These are phyloP conservation scores for Onychostoma macrolepis DNA, from an alignment of 2,113 vertebrate genomes.

Conservation along the genomic window DNA sequence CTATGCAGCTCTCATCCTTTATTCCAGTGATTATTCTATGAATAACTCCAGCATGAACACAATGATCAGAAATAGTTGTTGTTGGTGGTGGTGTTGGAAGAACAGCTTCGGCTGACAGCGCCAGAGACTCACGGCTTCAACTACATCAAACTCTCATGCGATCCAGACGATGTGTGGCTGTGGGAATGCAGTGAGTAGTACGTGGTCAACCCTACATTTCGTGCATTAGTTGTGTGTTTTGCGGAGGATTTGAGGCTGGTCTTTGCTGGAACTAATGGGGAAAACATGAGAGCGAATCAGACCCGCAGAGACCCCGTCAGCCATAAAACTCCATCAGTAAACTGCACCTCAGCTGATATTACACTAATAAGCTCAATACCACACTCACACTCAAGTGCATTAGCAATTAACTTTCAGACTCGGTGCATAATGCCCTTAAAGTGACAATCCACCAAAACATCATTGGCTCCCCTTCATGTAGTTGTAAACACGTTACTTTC, in stretches of 20 bases:
- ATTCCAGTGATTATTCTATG: background rate
- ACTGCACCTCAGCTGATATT: background rate
- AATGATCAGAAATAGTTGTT: conserved; percentile 48
- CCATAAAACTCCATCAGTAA: conserved; percentile 25
- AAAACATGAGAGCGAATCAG: conserved; percentile 36
- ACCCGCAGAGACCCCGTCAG: background rate
- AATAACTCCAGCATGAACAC: conserved; percentile 15
- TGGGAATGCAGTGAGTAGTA: background rate
- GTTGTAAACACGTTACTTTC: background rate
- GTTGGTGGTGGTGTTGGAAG: conserved; percentile 56
- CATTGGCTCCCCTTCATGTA: too few relatives aligned
- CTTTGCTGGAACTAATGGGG: conserved; percentile 35
- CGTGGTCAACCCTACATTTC: background rate
- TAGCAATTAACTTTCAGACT: background rate
- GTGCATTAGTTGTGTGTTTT: conserved; percentile 20
- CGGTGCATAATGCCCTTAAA: background rate
- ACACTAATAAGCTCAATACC: background rate
- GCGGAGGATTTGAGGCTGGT: background rate
- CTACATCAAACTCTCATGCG: background rate
- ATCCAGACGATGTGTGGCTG: background rate
- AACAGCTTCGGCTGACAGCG: conserved; percentile 48
- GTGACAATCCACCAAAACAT: background rate
- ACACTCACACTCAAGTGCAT: too few relatives aligned
- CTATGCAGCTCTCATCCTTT: background rate
- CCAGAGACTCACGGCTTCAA: too few relatives aligned